These are phyloP conservation scores for Drosophila arizonae DNA, from an alignment of 1,140 invertebrate genomes.

Conservation along the genomic window DNA sequence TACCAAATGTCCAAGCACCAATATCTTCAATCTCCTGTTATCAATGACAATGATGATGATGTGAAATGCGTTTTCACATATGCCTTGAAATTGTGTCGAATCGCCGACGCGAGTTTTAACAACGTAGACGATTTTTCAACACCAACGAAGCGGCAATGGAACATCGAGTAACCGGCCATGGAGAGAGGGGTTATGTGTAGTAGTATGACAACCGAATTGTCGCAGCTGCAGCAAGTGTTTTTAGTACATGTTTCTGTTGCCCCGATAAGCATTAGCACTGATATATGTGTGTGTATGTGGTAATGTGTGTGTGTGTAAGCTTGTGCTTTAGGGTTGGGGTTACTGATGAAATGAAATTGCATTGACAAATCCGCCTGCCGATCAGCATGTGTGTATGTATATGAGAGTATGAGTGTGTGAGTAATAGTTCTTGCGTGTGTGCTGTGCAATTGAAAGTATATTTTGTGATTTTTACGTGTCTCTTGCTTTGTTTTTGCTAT, in stretches of 20 bases:
- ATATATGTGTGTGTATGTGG: slow-evolving; percentile 17
- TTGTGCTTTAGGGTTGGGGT: slow-evolving; percentile 31
- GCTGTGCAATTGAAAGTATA: slow-evolving; percentile 51
- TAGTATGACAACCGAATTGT: slow-evolving; percentile 39
- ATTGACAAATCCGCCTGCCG: slow-evolving; percentile 48
- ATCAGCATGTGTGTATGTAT: slow-evolving; percentile 25
- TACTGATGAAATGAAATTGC: slow-evolving; percentile 61
- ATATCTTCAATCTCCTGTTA: slow-evolving; percentile 49
- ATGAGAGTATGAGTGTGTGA: slow-evolving; percentile 20
- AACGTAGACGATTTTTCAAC: slow-evolving; percentile 53
- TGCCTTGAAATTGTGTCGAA: slow-evolving; percentile 15
- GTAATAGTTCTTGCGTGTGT: slow-evolving; percentile 27
- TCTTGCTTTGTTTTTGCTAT: slow-evolving; percentile 65
- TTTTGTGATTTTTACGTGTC: slow-evolving; percentile 35
- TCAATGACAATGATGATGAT: slow-evolving; percentile 42
- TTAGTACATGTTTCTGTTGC: slow-evolving; percentile 40
- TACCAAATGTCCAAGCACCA: slow-evolving; percentile 23
- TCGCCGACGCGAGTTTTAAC: slow-evolving; percentile 47
- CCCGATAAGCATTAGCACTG: slow-evolving; percentile 59
- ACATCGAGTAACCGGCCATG: slow-evolving; percentile 37
- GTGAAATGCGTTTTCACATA: slow-evolving; percentile 26
- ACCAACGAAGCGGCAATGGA: slow-evolving; percentile 38
- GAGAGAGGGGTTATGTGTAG: slow-evolving; percentile 34
- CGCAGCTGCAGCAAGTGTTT: slow-evolving; percentile 74
- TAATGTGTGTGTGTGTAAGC: slow-evolving; percentile 14